Evolutionary conservation across 2,797 vertebrate species (phyloP), one percentile per base, ranked within the genome.

Genomic region (Apogon talboti): DNA sequence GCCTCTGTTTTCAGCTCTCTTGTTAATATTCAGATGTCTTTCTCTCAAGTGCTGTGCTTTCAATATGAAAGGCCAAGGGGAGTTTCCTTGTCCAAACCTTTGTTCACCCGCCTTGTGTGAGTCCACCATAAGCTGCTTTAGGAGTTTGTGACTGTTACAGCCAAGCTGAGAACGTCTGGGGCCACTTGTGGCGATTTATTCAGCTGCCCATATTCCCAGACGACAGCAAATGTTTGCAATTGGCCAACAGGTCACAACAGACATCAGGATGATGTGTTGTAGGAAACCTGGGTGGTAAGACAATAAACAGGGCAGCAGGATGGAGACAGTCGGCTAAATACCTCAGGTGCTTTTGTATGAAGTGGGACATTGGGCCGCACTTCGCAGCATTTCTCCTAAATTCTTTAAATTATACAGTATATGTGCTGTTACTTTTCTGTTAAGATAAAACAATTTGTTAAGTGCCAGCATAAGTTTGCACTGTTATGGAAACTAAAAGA

Each of bases 131-230:
- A 85, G 79, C 84, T 65, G 74, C 79, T 76, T 73, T 75, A 74
- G 66, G 61, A 63, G 71, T 83, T 74, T 76, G 67, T 63, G 66
- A 74, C 71, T 79, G 66, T 76, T 75, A 76, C 65, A 87, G 79
- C 77, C 67, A 76, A 78, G 68, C 66, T 33, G 28, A 56, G 64
- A 79, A 70, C 16, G 58, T 74, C 79, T 73, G 84, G 66, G 77
- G 74, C 71, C 83, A 76, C 82, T 86, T 80, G 77, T 78, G 60
- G 75, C 41, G 48, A 70, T 66, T 79, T 74, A 75, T 84, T 86
- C 78, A 74, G 74, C 63, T 79, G 78, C 75, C 74, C 66, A 45
- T 82, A 45, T 68, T 83, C 77, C 55, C 81, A 73, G 75, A 80
- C 51, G 30, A 44, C 30, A 35, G 80, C 55, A 71, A 67, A 59